Evolutionary conservation across 2,888 invertebrate genomes (phyloP), one percentile per base, ranked within the genome.

Genomic region (Sesia bembeciformis): DNA sequence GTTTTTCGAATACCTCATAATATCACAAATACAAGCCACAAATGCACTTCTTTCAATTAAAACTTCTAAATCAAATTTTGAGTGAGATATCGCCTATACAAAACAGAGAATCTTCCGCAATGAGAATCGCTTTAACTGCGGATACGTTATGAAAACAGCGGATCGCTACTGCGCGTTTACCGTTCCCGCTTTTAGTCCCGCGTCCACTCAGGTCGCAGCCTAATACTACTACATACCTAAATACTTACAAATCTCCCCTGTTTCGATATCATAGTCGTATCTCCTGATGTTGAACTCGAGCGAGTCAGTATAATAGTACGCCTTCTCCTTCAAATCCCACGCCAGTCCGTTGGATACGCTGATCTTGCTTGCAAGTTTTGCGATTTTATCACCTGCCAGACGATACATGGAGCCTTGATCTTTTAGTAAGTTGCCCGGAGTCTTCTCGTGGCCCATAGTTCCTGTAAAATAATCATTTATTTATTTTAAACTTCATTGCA

Each of bases 261-360:
- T 92, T 0, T 89, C 87, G 3, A 92, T 84, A 54, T 95, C 91
- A 67, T 93, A 96, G 70, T 95, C 94, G 68, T 94, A 95, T 63
- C 92, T 91, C 63, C 93, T 91, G 40, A 95, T 91, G 55, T 92
- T 91, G 50, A 81, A 73, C 60, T 92, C 92, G 3, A 91, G 72
- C 0, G 94, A 93, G 80, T 96, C 95, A 3, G 93, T 93, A 76
- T 93, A 95, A 76, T 94, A 95, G 85, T 96, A 92, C 53, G 92
- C 92, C 56, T 91, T 92, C 58, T 90, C 81, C 58, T 91, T 84
- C 5, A 90, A 75, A 66, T 94, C 93, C 95, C 96, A 96, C 5
- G 94, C 93, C 49, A 96, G 78, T 0, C 96, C 96, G 76, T 96
- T 96, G n/a, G 95, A 93, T 62, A 95, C 90, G 52, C 89, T 86